A percentile compares a stretch with the other conserved stretches of the same genome.
phyloP scores from a whole-genome alignment of 2,113 vertebrate species.

The Indri indri region DNA sequence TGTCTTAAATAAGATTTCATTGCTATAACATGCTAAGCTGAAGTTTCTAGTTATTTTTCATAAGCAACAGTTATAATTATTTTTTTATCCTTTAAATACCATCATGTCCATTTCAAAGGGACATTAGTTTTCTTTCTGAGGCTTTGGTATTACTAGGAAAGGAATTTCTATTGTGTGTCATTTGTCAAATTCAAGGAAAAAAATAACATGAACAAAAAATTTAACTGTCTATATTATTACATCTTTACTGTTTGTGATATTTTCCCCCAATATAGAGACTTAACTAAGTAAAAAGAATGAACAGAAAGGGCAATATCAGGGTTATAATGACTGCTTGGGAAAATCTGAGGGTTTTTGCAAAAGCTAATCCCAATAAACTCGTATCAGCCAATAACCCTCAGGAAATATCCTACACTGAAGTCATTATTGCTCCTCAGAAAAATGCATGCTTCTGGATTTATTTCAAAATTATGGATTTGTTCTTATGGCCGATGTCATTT shows the following conservation, averaged over 20 bases:
- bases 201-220: neutral
- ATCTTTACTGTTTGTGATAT: neutral
- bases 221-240: neutral
- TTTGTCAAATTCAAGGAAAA: neutral
- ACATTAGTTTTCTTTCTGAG: conserved; percentile 44
- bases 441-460: conserved; percentile 60
- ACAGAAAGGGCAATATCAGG: conserved; percentile 38
- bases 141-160: conserved; percentile 50
- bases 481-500: conserved; percentile 46
- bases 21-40: conserved; percentile 56
- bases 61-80: conserved; percentile 47
- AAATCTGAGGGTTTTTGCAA: conserved; percentile 54
- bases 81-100: conserved; percentile 67
- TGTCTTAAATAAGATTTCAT: neutral
- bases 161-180: conserved; percentile 21
- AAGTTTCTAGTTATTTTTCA: conserved; percentile 67
- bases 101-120: conserved; percentile 53
- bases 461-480: conserved; percentile 62
- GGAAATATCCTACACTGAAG: conserved; percentile 67
- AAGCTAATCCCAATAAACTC: conserved; percentile 47
- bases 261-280: conserved; percentile 41
- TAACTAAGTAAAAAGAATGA: conserved; percentile 66
- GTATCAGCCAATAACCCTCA: conserved; percentile 64
- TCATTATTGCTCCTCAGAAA: conserved; percentile 69
- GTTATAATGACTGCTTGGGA: conserved; percentile 44